These are phyloP conservation scores for Dendrocopos noguchii DNA, from an alignment of 2,113 vertebrate species.

Conservation along the genomic window DNA sequence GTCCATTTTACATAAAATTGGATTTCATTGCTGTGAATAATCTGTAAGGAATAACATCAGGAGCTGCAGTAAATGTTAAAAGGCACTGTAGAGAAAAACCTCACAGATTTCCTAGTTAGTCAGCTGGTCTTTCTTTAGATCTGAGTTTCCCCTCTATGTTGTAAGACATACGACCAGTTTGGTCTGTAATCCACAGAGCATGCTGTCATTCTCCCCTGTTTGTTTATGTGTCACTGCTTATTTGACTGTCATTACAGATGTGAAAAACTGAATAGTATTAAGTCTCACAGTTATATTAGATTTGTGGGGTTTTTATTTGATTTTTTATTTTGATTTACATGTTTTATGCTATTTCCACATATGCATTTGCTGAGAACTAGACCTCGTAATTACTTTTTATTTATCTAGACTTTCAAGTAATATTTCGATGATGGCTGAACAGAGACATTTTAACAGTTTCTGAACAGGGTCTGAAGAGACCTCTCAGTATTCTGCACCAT, in stretches of 20 bases:
- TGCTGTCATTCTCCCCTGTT: neutral
- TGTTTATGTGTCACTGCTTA: constrained; percentile 18
- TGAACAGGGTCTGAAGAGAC: constrained; percentile 36
- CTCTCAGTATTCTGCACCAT: constrained; percentile 65
- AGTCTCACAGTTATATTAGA: constrained; percentile 44
- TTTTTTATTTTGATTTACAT: constrained; percentile 2
- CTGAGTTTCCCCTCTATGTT: neutral
- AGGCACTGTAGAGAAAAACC: neutral
- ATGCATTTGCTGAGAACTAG: constrained; percentile 56
- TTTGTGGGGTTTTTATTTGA: neutral
- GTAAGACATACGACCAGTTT: constrained; percentile 44
- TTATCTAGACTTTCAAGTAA: constrained; percentile 72
- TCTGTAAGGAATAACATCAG: constrained; percentile 20
- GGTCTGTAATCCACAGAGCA: constrained; percentile 26
- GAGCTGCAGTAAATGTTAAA: constrained; percentile 40
- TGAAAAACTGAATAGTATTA: constrained; percentile 53
- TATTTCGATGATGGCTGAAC: constrained; percentile 66
- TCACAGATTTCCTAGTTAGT: neutral
- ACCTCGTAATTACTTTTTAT: constrained; percentile 72
- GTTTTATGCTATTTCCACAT: constrained; percentile 48
- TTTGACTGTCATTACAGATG: constrained; percentile 49
- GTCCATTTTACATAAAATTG: constrained; percentile 31
- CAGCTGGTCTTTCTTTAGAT: constrained; percentile 18
- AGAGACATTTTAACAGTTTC: constrained; percentile 55
- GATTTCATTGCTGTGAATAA: constrained; percentile 47